Percentiles rank a stretch among this genome's conserved stretches.
These are phyloP conservation scores for Tenthredo notha DNA, from an alignment of 2,888 invertebrate genomes.

Conservation along the genomic window DNA sequence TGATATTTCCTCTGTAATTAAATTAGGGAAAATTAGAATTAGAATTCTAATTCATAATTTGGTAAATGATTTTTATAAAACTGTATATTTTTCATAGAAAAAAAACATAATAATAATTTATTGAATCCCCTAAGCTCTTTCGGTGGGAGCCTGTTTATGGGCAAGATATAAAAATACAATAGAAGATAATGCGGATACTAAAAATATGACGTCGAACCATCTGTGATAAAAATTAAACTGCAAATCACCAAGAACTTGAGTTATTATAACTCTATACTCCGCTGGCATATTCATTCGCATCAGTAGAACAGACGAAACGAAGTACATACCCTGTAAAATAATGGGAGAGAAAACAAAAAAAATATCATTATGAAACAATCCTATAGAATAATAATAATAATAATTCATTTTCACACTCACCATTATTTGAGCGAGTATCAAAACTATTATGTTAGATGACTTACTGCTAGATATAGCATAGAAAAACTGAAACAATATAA, in stretches of 20 bases:
- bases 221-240: constrained; percentile 99
- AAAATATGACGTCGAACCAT: constrained; percentile 99
- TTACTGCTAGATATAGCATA: constrained; percentile 99
- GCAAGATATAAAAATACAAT: constrained; percentile 97
- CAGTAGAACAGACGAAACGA: constrained; percentile 97
- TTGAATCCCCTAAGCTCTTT: constrained; percentile 66
- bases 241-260: constrained; percentile 95
- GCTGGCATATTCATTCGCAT: constrained; percentile 99
- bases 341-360: background rate
- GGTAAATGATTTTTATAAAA: no score
- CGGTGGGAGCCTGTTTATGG: constrained; percentile 89
- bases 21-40: no score
- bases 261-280: constrained; percentile 96
- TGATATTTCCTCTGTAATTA: no score
- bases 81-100: no score
- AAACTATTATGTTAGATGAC: constrained; percentile 98
- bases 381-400: no score
- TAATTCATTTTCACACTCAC: constrained; percentile 75
- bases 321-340: constrained; percentile 94
- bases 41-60: no score
- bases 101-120: constrained; percentile 1
- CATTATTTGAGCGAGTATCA: constrained; percentile 99
- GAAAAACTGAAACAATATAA: constrained; percentile 90
- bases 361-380: no score
- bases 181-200: constrained; percentile 97